phyloP scores from a whole-genome alignment of 1,140 invertebrate genomes.

The Heliconius himera region DNA sequence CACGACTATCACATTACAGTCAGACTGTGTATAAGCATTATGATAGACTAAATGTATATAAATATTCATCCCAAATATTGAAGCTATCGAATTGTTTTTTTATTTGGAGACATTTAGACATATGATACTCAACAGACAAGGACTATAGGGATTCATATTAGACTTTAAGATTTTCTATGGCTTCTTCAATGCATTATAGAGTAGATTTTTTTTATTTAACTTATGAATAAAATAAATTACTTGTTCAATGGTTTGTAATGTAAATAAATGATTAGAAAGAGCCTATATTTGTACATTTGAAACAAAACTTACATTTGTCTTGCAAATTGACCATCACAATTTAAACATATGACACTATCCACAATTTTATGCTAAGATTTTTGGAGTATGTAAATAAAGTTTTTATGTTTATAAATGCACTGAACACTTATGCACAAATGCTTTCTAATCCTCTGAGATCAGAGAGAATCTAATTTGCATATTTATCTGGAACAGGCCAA shows the following conservation, averaged over 20 bases:
- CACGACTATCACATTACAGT: too few species aligned
- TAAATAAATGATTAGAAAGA: not conserved
- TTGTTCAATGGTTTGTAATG: not conserved
- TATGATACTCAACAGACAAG: not conserved
- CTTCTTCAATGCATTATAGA: not conserved
- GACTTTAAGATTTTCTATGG: not conserved
- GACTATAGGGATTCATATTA: not conserved
- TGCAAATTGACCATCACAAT: slow-evolving; percentile 37
- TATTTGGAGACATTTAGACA: not conserved
- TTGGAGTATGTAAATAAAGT: not conserved
- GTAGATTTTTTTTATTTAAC: not conserved
- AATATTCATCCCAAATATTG: too few species aligned
- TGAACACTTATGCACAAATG: slow-evolving; percentile 30
- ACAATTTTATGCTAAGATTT: not conserved
- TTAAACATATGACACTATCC: not conserved
- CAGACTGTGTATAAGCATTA: too few species aligned
- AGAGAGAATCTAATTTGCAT: slow-evolving; percentile 49
- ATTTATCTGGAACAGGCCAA: slow-evolving; percentile 50
- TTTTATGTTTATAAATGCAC: not conserved
- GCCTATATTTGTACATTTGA: not conserved
- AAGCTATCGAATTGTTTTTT: not conserved
- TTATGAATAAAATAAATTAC: too few species aligned
- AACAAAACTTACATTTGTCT: slow-evolving; percentile 36
- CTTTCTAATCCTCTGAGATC: slow-evolving; percentile 43
- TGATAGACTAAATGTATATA: too few species aligned